A percentile compares a stretch with the other conserved stretches of the same genome.
Conservation (phyloP, 2,888 invertebrate species). For the Macrophya alboannulata region DNA sequence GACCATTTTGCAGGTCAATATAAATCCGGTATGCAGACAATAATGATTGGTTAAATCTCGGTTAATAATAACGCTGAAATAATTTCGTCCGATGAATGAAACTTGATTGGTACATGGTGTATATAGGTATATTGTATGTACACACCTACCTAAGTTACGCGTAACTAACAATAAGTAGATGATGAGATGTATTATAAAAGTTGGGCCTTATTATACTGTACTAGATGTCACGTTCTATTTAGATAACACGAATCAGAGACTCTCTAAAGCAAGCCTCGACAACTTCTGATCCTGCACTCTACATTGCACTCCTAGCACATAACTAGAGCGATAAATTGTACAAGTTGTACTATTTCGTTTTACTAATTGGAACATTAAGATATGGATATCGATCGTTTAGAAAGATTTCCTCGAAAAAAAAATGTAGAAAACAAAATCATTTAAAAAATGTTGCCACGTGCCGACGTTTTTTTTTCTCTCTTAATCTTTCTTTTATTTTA, state of each 20-base stretch:
- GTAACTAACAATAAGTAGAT: conserved; percentile 33
- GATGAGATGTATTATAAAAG: conserved; percentile 45
- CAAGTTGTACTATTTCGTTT: conserved; percentile 9
- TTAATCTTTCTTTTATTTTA: background rate
- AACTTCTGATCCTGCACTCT: background rate
- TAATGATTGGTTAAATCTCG: conserved; percentile 41
- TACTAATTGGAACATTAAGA: background rate
- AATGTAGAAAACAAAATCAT: background rate
- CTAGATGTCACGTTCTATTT: conserved; percentile 47
- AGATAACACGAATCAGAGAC: conserved; percentile 40
- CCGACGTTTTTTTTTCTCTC: background rate
- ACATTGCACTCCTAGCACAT: background rate
- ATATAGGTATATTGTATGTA: background rate
- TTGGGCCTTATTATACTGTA: conserved; percentile 12
- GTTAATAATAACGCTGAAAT: conserved; percentile 34
- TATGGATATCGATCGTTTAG: background rate
- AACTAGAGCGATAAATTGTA: background rate
- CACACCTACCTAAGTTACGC: conserved; percentile 16
- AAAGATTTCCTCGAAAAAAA: background rate
- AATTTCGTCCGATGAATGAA: conserved; percentile 19
- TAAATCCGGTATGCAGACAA: background rate
- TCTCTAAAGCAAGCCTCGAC: background rate
- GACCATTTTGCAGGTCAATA: background rate
- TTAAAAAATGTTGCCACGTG: background rate
- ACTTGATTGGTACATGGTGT: conserved; percentile 19